Base-by-base conservation (phyloP, 2,797 vertebrate species). In the Gallinago solitaria region DNA sequence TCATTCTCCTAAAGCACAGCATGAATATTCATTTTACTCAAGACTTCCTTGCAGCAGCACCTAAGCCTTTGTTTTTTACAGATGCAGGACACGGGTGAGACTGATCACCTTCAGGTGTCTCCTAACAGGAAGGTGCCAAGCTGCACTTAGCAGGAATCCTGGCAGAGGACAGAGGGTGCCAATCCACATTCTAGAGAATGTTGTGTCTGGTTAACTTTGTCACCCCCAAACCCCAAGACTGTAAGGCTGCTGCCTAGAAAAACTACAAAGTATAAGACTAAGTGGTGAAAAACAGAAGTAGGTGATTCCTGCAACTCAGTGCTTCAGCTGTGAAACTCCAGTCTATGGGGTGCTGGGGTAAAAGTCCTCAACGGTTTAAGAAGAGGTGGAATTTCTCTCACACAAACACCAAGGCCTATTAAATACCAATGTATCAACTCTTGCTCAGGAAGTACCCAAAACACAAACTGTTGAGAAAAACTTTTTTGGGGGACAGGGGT, bases 1-100 rank as follows among this genome's bases (percentile, higher is more conserved):
- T 99, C 99, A 18, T 99, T 99, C 97, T 99, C 99, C 99, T 99
- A 94, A 91, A 95, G 61, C 37, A 95, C 4, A 97, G 59, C 20
- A 43, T 76, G 6, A 96, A 69, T 9, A 74, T n/a, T 82, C 54
- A 74, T 3, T 65, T 68, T 6, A 30, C 43, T 39, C 23, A 4
- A 5, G 23, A n/a, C 2, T 12, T 73, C 50, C 57, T 9, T 28
- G 28, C 64, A 89, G 69, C 75, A 92, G 28, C 1, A 48, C 32
- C 73, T 43, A 43, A 71, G 20, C n/a, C 33, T 71, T 61, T 64
- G 16, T 18, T 86, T 30, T 33, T 21, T 9, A 57, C 30, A 67
- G 68, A 30, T 6, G n/a, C 60, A 85, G 25, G 16, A 9, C 20
- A 56, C 35, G 4, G 13, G 28, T 30, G 54, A 90, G 41, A 48